phyloP scores from a whole-genome alignment of 2,797 vertebrate species.

The Lutra lutra region DNA sequence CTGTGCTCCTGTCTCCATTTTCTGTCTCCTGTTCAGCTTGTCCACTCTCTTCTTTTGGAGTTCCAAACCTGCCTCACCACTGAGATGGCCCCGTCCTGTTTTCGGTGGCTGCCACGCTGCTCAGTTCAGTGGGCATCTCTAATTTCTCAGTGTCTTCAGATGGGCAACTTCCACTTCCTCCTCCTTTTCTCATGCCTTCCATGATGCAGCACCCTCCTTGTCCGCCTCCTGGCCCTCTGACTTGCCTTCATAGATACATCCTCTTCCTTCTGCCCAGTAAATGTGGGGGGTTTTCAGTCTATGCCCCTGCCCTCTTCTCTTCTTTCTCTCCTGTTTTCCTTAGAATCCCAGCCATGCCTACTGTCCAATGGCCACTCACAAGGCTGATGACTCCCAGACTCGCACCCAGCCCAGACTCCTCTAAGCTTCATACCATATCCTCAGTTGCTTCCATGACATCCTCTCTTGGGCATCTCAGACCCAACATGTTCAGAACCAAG shows the following conservation, averaged over 20 bases:
- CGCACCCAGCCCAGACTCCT: neutral
- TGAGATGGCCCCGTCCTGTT: neutral
- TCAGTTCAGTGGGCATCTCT: neutral
- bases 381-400: neutral
- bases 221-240: neutral
- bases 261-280: neutral
- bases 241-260: neutral
- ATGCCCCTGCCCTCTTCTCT: neutral
- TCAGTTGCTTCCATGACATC: neutral
- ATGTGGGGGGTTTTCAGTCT: neutral
- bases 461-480: neutral
- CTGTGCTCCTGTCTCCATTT: neutral
- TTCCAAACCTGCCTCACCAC: neutral
- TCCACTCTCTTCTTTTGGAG: neutral
- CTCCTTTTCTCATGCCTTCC: neutral
- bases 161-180: neutral
- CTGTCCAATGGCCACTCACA: neutral
- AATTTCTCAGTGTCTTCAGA: neutral
- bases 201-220: accelerated
- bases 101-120: neutral
- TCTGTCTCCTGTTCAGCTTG: neutral
- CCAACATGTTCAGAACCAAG: neutral
- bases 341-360: neutral
- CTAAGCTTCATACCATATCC: neutral
- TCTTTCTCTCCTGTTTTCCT: neutral